These are phyloP conservation scores for Dyspetes luteomarginatus DNA, from an alignment of 2,888 invertebrate species.

Conservation along the genomic window DNA sequence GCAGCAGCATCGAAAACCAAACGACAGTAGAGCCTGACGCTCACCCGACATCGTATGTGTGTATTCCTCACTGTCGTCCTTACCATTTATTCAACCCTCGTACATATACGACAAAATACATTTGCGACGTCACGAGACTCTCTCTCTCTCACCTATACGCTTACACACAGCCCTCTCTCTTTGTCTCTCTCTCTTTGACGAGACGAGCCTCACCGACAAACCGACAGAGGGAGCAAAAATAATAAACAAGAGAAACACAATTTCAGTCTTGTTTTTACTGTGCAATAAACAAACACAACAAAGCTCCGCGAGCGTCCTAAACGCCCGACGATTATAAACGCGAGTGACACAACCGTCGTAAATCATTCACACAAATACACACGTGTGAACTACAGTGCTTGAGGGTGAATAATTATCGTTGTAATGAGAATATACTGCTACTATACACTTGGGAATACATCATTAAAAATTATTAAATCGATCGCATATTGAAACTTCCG, in stretches of 20 bases:
- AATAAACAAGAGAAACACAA: too few relatives aligned
- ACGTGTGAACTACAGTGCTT: too few relatives aligned
- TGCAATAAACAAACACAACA: not conserved
- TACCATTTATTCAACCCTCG: not conserved
- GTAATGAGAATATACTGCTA: not conserved
- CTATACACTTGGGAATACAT: too few relatives aligned
- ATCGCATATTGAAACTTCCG: not conserved
- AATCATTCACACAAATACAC: too few relatives aligned
- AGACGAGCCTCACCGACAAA: not conserved
- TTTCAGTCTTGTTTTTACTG: not conserved
- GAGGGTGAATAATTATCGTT: not conserved
- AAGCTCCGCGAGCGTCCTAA: not conserved
- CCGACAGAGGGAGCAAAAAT: too few relatives aligned
- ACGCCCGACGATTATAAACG: not conserved
- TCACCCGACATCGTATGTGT: conserved; percentile 23
- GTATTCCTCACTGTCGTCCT: not conserved
- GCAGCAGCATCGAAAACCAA: conserved; percentile 42
- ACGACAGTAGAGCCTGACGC: conserved; percentile 36
- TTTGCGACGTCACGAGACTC: not conserved
- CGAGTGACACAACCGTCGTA: not conserved
- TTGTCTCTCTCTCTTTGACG: too few relatives aligned
- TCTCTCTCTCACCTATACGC: not conserved
- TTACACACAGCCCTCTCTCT: not conserved
- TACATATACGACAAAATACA: not conserved
- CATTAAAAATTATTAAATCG: too few relatives aligned